Evolutionary conservation across 2,888 invertebrate species (phyloP), one percentile per base, ranked within the genome.

Genomic region (Caenorhabditis panamensis): DNA sequence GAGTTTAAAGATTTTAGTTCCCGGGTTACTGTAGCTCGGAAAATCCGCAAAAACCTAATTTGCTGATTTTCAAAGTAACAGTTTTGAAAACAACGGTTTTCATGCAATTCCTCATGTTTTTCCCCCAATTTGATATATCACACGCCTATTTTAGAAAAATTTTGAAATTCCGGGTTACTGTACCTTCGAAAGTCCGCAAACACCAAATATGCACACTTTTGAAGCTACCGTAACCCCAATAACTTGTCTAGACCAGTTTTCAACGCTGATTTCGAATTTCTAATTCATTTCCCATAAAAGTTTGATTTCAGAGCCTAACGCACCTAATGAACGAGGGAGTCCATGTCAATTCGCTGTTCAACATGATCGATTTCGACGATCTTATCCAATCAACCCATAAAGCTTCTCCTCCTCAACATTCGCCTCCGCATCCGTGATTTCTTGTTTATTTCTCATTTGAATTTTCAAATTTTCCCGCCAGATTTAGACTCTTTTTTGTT

Each of bases 311-410:
- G 83, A 82, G 77, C 47, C 56, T 83, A 16, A 79, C 79, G 8
- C 85, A 83, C 69, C 59, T 85, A 49, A 82, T 84, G 77, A 82
- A 84, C 53, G 86, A 86, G 73, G 64, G 76, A 6, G 82, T 83
- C 1, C 82, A 82, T 28, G 79, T 82, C 44, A 81, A 79, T 1
- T 79, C 79, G 5, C 79, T 85, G 11, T 86, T 86, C 81, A 75
- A 82, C 18, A 82, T 83, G 0, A 85, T 86, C 56, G 80, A 82
- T 62, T 86, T 86, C 41, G 86, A 86, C 56, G 76, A 82, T 31
- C 56, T 85, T 11, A 85, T 85, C 9, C 83, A 85, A 64, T 75
- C 77, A 4, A 80, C 82, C 11, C 84, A 84, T 54, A 76, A 76
- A 24, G 63, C 68, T 11, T 62, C 75, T 16, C 75, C 75, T 20